Evolutionary conservation across 2,797 vertebrate species (phyloP).

Genomic region (Peromyscus eremicus): DNA sequence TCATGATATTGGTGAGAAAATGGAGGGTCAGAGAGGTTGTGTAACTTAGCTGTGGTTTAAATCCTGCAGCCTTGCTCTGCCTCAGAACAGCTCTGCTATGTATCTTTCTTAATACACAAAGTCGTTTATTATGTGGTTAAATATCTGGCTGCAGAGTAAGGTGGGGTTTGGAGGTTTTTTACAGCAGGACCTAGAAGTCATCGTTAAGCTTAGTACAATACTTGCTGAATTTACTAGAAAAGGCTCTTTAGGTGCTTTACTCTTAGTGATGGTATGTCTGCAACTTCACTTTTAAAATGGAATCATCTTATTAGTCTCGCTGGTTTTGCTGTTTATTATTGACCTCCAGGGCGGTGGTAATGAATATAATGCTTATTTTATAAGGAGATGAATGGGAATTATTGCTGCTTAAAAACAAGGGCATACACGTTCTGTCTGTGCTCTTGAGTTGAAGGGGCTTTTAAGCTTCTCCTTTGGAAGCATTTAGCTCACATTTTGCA

Average conservation of each 20-base stretch:
- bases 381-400: neutral
- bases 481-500: conserved; percentile 7
- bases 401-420: conserved; percentile 60
- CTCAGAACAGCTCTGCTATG: neutral
- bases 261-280: conserved; percentile 46
- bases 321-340: conserved; percentile 65
- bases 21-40: conserved; percentile 28
- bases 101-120: conserved; percentile 10
- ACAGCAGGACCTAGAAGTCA: conserved; percentile 56
- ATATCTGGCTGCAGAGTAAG: conserved; percentile 7
- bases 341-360: conserved; percentile 32
- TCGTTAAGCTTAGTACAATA: conserved; percentile 34
- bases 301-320: conserved; percentile 53
- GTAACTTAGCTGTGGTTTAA: conserved; percentile 35
- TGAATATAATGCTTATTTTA: conserved; percentile 65
- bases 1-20: conserved; percentile 45
- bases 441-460: conserved; percentile 52
- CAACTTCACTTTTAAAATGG: conserved; percentile 61
- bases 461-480: conserved; percentile 51
- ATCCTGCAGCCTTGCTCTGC: conserved; percentile 1
- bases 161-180: conserved; percentile 40
- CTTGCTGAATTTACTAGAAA: conserved; percentile 50
- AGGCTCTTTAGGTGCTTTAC: conserved; percentile 51
- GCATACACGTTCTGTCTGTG: neutral
- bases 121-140: conserved; percentile 48